Conservation (phyloP, 1,140 invertebrate species). For the Linepithema humile region DNA sequence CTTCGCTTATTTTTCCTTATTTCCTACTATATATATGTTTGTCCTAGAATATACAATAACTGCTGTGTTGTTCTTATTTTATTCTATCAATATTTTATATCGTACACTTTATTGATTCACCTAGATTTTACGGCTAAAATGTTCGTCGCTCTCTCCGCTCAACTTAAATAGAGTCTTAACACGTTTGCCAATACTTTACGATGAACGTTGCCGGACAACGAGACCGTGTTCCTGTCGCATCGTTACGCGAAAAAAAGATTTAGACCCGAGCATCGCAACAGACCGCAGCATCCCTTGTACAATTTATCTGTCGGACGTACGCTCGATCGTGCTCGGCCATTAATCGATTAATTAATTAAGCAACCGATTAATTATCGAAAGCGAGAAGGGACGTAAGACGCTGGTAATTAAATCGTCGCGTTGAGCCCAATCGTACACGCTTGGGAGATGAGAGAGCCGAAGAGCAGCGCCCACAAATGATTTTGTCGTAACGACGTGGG, state of each 20-base stretch:
- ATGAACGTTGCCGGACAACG: background rate
- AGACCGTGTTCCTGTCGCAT: constrained; percentile 61
- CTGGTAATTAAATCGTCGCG: constrained; percentile 78
- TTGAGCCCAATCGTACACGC: constrained; percentile 73
- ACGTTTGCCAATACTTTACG: constrained; percentile 22
- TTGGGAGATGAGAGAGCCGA: constrained; percentile 60
- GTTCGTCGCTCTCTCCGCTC: background rate
- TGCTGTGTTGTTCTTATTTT: background rate
- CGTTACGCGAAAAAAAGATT: constrained; percentile 6
- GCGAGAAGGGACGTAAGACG: constrained; percentile 9
- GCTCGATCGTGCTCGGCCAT: constrained; percentile 62
- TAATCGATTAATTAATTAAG: constrained; percentile 79
- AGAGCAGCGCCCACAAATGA: constrained; percentile 75
- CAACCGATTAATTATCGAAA: constrained; percentile 76
- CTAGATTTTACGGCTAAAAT: constrained; percentile 15
- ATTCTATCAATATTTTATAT: background rate
- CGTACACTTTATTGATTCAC: constrained; percentile 27
- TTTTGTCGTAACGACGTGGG: constrained; percentile 75
- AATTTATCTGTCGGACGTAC: constrained; percentile 63
- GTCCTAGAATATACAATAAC: background rate
- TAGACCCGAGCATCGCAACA: constrained; percentile 52
- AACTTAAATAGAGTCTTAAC: constrained; percentile 43
- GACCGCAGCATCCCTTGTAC: constrained; percentile 26
- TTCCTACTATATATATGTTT: background rate
- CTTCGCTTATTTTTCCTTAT: background rate